Percentiles rank a stretch among this genome's conserved stretches.
These are phyloP conservation scores for Calliphora vicina DNA, from an alignment of 1,140 invertebrate genomes.

Conservation along the genomic window DNA sequence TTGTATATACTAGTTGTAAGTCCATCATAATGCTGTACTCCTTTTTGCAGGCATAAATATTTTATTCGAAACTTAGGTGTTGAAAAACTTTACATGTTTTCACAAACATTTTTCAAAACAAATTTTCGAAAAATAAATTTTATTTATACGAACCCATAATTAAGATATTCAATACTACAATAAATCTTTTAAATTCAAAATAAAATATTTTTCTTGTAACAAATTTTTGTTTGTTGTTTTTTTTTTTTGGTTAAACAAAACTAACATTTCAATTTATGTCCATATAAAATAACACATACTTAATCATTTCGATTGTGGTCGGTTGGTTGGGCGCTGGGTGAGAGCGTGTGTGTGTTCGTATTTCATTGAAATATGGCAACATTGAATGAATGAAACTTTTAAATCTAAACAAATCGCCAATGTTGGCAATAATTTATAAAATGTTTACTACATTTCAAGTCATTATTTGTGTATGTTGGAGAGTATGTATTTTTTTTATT, in stretches of 20 bases:
- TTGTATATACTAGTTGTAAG: too few species aligned
- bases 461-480: background rate
- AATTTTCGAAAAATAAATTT: background rate
- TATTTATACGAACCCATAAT: background rate
- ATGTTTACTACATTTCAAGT: background rate
- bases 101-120: too few species aligned
- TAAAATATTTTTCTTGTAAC: background rate
- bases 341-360: background rate
- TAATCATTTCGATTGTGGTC: constrained; percentile 10
- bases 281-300: constrained; percentile 5
- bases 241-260: background rate
- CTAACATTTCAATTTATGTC: background rate
- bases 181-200: background rate
- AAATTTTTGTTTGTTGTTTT: background rate
- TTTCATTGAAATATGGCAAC: constrained; percentile 18
- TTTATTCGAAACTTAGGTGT: too few species aligned
- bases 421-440: constrained; percentile 22
- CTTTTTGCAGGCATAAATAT: too few species aligned
- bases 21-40: too few species aligned
- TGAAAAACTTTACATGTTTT: background rate
- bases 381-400: constrained; percentile 6
- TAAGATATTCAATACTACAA: background rate
- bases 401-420: constrained; percentile 26
- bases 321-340: background rate
- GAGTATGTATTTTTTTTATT: background rate